Evolutionary conservation across 2,113 vertebrate species (phyloP).

Genomic region (Nesoenas mayeri): DNA sequence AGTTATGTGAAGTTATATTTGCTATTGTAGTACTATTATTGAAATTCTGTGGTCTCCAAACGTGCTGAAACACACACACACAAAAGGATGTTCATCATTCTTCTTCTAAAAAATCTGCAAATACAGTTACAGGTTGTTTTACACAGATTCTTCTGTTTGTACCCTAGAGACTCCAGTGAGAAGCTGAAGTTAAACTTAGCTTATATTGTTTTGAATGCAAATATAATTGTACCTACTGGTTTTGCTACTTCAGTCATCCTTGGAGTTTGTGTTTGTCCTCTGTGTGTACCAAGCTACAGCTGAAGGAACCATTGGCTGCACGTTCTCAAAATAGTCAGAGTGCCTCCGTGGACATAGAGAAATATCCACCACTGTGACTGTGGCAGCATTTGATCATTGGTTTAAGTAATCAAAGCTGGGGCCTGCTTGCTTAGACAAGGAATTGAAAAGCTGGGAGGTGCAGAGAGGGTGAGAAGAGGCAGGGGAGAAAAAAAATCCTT

Average conservation of each 20-base stretch:
- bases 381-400: not conserved
- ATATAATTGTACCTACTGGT: not conserved
- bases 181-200: not conserved
- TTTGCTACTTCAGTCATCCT: not conserved
- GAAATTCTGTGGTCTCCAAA: not conserved
- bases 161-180: not conserved
- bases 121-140: not conserved
- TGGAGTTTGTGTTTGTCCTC: not conserved
- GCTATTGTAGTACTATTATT: not conserved
- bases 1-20: not conserved
- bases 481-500: not conserved
- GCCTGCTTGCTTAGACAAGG: not conserved
- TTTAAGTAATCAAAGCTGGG: not conserved
- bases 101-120: not conserved
- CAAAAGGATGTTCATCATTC: not conserved
- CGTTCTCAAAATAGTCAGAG: not conserved
- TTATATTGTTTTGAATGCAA: not conserved
- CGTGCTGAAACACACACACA: not conserved
- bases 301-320: not conserved
- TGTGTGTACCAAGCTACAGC: not conserved
- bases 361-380: not conserved
- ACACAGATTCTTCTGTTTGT: not conserved
- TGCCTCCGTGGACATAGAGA: accelerated
- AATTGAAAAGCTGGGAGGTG: accelerated
- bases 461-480: not conserved